Conservation (phyloP, 1,140 invertebrate genomes). For the Magallana gigas region DNA sequence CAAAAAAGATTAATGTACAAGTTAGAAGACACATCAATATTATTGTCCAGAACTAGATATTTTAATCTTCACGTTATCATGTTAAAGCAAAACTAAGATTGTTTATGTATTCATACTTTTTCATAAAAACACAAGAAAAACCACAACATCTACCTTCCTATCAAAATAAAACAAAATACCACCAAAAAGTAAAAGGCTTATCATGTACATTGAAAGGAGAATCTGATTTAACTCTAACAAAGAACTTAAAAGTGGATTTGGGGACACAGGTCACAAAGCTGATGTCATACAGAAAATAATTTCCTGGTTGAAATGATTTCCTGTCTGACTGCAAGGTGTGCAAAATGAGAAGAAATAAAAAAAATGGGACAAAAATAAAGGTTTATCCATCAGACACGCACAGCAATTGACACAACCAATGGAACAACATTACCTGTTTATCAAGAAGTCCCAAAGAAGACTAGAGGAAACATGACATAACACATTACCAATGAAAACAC, state of each 20-base stretch:
- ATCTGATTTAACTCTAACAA: too few relatives aligned
- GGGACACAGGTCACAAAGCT: too few relatives aligned
- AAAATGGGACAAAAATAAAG: not conserved
- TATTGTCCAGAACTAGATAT: too few relatives aligned
- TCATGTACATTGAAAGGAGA: too few relatives aligned
- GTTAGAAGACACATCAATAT: too few relatives aligned
- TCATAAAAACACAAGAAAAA: not conserved
- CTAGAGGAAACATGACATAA: conserved; percentile 37
- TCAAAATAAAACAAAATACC: not conserved
- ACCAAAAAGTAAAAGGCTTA: not conserved
- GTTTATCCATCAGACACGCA: not conserved
- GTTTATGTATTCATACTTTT: too few relatives aligned
- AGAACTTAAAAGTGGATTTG: too few relatives aligned
- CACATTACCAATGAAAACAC: conserved; percentile 13
- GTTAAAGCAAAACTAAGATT: too few relatives aligned
- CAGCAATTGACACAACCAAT: not conserved
- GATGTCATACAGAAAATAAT: too few relatives aligned
- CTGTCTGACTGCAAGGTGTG: not conserved
- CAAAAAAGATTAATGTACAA: too few relatives aligned
- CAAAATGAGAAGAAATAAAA: not conserved
- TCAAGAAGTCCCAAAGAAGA: conserved; percentile 45
- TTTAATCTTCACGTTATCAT: too few relatives aligned
- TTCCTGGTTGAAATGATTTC: too few relatives aligned
- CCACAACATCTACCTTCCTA: conserved; percentile 8
- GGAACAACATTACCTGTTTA: conserved; percentile 41